A percentile compares a stretch with the other conserved stretches of the same genome.
These are phyloP conservation scores for Cepphus grylle DNA, from an alignment of 2,113 vertebrate species.

Conservation along the genomic window DNA sequence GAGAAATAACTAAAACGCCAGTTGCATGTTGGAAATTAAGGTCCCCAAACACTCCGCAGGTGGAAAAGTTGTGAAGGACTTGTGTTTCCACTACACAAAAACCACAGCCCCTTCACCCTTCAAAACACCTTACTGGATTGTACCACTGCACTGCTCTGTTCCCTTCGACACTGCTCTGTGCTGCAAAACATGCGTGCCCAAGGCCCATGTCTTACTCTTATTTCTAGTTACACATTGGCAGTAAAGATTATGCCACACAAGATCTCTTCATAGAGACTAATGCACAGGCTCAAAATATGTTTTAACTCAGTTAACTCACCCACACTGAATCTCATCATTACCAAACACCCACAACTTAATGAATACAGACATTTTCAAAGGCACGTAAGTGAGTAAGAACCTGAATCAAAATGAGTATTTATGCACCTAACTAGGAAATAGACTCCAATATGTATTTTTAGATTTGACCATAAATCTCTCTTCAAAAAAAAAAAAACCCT, in stretches of 20 bases:
- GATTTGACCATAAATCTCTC: background rate
- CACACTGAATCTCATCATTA: background rate
- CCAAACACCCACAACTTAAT: background rate
- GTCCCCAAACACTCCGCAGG: background rate
- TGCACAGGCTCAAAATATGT: background rate
- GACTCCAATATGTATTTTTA: background rate
- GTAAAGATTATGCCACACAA: background rate
- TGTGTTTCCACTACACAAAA: background rate
- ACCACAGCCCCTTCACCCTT: background rate
- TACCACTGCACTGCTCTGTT: background rate
- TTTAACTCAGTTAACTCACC: background rate
- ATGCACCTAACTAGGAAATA: background rate
- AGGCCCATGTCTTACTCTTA: background rate
- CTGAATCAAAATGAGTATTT: background rate
- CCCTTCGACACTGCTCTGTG: background rate
- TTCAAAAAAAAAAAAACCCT: background rate
- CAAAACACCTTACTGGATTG: background rate
- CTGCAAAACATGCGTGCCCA: background rate
- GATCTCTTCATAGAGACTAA: background rate
- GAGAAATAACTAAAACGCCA: background rate
- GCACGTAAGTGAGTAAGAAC: background rate
- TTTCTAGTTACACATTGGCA: background rate
- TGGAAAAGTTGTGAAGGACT: background rate
- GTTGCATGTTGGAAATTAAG: background rate
- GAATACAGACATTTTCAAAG: background rate